Evolutionary conservation across 2,113 vertebrate species (phyloP).

Genomic region (Mobula birostris): DNA sequence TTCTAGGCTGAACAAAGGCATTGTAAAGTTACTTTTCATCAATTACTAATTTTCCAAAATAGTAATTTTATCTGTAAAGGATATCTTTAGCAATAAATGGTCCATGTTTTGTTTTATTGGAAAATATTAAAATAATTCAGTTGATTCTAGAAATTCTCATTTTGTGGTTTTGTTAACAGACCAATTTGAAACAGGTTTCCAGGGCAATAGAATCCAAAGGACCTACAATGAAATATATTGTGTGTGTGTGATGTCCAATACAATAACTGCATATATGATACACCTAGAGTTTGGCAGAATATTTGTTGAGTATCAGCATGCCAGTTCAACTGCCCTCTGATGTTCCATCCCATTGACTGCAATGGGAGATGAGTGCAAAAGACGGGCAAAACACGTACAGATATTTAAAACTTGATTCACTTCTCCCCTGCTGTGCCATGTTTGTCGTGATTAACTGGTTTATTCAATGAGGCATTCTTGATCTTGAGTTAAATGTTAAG

Average conservation of each 20-base stretch:
- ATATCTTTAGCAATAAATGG: constrained; percentile 36
- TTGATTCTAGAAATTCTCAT: constrained; percentile 27
- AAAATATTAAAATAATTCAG: constrained; percentile 33
- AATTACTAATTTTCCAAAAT: constrained; percentile 15
- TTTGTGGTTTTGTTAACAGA: constrained; percentile 30
- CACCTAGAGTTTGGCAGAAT: background rate
- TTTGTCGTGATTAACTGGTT: background rate
- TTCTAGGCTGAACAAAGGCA: constrained; percentile 14
- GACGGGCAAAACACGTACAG: too few species aligned
- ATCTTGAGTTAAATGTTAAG: background rate
- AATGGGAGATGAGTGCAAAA: too few species aligned
- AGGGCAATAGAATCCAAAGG: background rate
- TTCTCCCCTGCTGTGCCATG: too few species aligned
- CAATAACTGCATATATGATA: background rate
- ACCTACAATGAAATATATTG: background rate
- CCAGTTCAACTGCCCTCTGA: too few species aligned
- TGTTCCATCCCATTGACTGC: too few species aligned
- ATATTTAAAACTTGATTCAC: too few species aligned
- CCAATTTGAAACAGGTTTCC: background rate
- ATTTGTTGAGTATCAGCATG: too few species aligned
- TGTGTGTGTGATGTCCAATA: background rate
- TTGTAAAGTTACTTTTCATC: constrained; percentile 32
- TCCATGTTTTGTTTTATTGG: constrained; percentile 35
- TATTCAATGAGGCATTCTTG: background rate
- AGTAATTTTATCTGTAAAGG: constrained; percentile 28